These are phyloP conservation scores for Gorilla gorilla DNA, from an alignment of 2,113 vertebrate genomes.

Conservation along the genomic window DNA sequence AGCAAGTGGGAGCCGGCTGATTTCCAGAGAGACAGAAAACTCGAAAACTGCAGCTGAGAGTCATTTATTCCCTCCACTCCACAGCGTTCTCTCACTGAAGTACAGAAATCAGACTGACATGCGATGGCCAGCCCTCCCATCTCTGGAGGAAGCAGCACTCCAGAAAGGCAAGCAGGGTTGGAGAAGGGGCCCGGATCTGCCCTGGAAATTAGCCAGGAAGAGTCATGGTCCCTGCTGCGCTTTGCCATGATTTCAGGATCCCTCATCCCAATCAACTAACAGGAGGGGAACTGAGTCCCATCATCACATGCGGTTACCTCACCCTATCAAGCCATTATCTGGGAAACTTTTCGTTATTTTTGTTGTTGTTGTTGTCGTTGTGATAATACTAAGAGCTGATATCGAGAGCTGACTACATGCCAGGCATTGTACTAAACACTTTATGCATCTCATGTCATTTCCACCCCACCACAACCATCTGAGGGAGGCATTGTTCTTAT, in stretches of 20 bases:
- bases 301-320: background rate
- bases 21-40: slow-evolving; percentile 27
- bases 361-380: background rate
- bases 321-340: background rate
- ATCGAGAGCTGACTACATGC: background rate
- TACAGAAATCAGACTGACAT: background rate
- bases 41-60: background rate
- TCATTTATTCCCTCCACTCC: background rate
- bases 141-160: background rate
- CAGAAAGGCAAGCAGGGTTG: background rate
- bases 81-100: background rate
- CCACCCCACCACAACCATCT: background rate
- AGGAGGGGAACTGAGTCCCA: background rate
- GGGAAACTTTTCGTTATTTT: background rate
- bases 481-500: background rate
- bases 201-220: accelerated
- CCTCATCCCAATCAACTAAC: background rate
- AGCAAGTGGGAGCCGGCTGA: background rate
- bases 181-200: background rate
- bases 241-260: background rate
- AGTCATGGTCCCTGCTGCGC: background rate
- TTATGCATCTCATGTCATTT: background rate
- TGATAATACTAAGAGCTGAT: background rate
- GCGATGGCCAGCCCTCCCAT: background rate
- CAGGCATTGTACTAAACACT: background rate